These are phyloP conservation scores for Serilophus lunatus DNA, from an alignment of 2,113 vertebrate genomes.

Conservation along the genomic window DNA sequence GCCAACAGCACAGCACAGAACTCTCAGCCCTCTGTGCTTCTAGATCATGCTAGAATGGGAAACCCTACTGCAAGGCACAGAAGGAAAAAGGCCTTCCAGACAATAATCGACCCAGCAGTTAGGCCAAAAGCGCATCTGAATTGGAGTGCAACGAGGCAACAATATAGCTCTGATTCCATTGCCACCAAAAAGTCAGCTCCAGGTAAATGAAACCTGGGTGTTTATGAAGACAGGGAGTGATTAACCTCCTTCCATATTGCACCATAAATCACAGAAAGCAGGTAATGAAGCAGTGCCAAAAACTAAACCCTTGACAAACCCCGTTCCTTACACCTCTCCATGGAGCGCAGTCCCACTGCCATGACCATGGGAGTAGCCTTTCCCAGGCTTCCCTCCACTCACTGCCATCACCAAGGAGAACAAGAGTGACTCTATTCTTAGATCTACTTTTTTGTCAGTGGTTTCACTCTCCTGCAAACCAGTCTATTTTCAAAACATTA, in stretches of 20 bases:
- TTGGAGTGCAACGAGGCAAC: constrained; percentile 1
- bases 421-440: background rate
- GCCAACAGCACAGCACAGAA: fast-evolving
- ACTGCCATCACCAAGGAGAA: background rate
- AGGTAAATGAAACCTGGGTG: background rate
- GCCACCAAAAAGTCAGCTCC: background rate
- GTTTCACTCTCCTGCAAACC: background rate
- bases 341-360: background rate
- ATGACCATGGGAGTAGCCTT: background rate
- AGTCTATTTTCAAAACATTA: background rate
- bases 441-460: background rate
- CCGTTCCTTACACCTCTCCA: constrained; percentile 43
- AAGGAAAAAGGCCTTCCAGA: constrained; percentile 33
- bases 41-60: background rate
- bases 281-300: constrained; percentile 58
- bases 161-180: background rate
- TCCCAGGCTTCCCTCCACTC: background rate
- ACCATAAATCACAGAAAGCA: constrained; percentile 53
- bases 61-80: constrained; percentile 13
- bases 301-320: constrained; percentile 52
- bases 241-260: constrained; percentile 49
- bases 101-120: background rate
- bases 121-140: constrained; percentile 1
- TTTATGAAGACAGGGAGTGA: background rate
- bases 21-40: background rate